Conservation (phyloP, 1,140 invertebrate species). For the Geopemphigus sp. region DNA sequence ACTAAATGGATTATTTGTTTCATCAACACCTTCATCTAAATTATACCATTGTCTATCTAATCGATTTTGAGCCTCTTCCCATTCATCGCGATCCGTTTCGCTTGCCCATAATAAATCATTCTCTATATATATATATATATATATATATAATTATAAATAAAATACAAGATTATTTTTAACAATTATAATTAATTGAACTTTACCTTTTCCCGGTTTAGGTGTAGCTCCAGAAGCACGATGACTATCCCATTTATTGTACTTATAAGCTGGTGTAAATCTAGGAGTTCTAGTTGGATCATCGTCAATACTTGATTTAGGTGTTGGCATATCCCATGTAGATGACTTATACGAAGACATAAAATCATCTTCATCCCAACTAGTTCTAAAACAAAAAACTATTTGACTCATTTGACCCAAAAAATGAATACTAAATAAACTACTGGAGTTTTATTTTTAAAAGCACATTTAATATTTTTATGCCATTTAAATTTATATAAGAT, state of each 20-base stretch:
- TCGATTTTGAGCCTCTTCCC: constrained; percentile 91
- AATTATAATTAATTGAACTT: neutral
- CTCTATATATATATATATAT: too few species aligned
- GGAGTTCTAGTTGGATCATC: constrained; percentile 62
- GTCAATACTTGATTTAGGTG: constrained; percentile 63
- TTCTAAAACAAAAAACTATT: constrained; percentile 59
- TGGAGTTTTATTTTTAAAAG: neutral
- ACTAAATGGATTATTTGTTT: constrained; percentile 89
- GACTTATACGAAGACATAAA: constrained; percentile 66
- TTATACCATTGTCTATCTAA: constrained; percentile 96
- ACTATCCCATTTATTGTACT: constrained; percentile 76
- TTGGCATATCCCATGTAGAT: constrained; percentile 85
- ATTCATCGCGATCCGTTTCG: constrained; percentile 70
- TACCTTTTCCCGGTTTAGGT: constrained; percentile 57
- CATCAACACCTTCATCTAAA: constrained; percentile 90
- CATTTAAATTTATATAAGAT: too few species aligned
- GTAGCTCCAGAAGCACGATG: constrained; percentile 67
- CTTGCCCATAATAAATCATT: constrained; percentile 60
- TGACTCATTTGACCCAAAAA: neutral
- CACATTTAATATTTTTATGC: too few species aligned
- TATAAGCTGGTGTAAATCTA: constrained; percentile 80
- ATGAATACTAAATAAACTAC: neutral
- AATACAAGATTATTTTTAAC: neutral
- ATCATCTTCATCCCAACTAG: constrained; percentile 81
- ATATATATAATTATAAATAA: constrained; percentile 7